A percentile compares a stretch with the other conserved stretches of the same genome.
phyloP scores from a whole-genome alignment of 2,113 vertebrate species.

The Osmerus mordax region DNA sequence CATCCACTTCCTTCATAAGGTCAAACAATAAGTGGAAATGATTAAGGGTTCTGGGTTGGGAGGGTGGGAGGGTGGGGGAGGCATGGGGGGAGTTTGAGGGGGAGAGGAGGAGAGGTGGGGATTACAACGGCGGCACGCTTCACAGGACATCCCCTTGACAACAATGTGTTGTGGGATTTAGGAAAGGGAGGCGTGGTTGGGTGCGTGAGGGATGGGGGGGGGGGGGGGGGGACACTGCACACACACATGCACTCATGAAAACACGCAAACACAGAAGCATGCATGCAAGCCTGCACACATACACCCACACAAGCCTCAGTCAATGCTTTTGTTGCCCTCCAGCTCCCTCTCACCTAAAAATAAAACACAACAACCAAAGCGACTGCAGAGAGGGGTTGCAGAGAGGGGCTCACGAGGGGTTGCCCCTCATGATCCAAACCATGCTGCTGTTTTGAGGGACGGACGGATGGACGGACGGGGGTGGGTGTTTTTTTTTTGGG shows the following conservation, averaged over 20 bases:
- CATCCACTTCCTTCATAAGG: constrained; percentile 41
- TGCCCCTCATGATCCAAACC: background rate
- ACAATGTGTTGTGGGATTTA: constrained; percentile 5
- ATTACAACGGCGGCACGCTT: constrained; percentile 32
- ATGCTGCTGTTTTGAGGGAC: too few relatives aligned
- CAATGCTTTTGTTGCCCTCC: background rate
- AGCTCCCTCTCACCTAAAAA: constrained; percentile 8
- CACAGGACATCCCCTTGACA: constrained; percentile 19
- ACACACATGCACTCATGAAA: background rate
- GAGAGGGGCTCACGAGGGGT: too few relatives aligned
- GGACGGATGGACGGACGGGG: too few relatives aligned
- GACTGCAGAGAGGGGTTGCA: constrained; percentile 1
- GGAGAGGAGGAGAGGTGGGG: background rate
- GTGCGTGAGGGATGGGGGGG: too few relatives aligned
- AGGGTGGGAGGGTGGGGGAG: too few relatives aligned
- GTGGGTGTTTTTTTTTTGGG: too few relatives aligned
- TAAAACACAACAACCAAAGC: constrained; percentile 17
- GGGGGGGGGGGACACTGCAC: background rate
- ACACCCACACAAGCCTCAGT: background rate
- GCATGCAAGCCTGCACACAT: background rate
- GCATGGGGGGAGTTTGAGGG: too few relatives aligned
- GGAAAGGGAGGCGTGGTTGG: too few relatives aligned
- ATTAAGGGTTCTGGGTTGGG: constrained; percentile 28
- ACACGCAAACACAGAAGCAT: background rate
- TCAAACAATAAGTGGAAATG: constrained; percentile 52